Evolutionary conservation across 2,888 invertebrate species (phyloP).

Genomic region (Polymixis lichenea): DNA sequence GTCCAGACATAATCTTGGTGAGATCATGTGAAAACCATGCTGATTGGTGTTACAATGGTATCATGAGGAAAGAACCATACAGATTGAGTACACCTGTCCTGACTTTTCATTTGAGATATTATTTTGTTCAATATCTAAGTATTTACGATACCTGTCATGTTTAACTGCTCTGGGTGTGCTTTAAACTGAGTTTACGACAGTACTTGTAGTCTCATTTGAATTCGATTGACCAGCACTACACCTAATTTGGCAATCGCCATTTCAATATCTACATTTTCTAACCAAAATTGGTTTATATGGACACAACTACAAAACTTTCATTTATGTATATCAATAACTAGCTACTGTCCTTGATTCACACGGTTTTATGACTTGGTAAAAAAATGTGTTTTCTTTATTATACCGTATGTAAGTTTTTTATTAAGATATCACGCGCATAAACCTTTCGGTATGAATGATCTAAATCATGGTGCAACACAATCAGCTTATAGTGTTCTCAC

Average conservation of each 20-base stretch:
- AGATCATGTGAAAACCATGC: too few species aligned
- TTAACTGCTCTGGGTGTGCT: not conserved
- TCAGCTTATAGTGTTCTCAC: too few species aligned
- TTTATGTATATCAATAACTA: constrained; percentile 25
- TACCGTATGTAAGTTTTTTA: not conserved
- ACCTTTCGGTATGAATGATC: too few species aligned
- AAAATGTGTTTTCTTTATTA: not conserved
- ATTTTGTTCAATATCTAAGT: not conserved
- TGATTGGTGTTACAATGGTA: too few species aligned
- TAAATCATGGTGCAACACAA: too few species aligned
- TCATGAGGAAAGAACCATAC: too few species aligned
- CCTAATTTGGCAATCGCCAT: constrained; percentile 7
- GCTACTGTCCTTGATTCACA: not conserved
- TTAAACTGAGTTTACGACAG: not conserved
- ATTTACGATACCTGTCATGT: constrained; percentile 5
- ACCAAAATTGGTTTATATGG: constrained; percentile 19
- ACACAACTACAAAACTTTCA: constrained; percentile 29
- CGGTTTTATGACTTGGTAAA: not conserved
- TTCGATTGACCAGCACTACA: not conserved
- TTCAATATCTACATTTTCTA: constrained; percentile 24
- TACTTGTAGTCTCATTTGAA: not conserved
- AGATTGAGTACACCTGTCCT: too few species aligned
- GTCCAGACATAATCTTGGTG: too few species aligned
- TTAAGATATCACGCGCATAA: too few species aligned
- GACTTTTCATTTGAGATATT: not conserved